Conservation (phyloP, 2,888 invertebrate species). For the Drosophila greeni region DNA sequence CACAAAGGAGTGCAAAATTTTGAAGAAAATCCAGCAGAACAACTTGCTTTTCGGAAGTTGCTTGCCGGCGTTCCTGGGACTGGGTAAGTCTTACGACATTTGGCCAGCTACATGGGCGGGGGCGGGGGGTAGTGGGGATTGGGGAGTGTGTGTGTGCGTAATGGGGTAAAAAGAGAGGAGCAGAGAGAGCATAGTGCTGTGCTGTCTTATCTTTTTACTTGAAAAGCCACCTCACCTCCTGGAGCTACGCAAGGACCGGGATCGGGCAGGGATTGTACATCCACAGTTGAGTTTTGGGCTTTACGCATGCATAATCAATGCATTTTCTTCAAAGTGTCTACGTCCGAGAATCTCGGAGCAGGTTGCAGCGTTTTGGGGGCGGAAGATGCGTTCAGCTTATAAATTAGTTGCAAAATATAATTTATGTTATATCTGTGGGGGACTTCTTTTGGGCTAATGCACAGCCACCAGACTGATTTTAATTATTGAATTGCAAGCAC, state of each 20-base stretch:
- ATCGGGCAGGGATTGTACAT: slow-evolving; percentile 12
- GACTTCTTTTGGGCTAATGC: slow-evolving; percentile 12
- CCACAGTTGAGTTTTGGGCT: slow-evolving; percentile 53
- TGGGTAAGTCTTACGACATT: slow-evolving; percentile 66
- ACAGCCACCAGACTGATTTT: background rate
- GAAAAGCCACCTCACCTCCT: slow-evolving; percentile 50
- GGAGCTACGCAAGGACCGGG: slow-evolving; percentile 25
- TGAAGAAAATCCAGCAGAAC: slow-evolving; percentile 62
- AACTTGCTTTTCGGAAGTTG: slow-evolving; percentile 25
- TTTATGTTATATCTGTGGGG: slow-evolving; percentile 33
- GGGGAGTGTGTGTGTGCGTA: background rate
- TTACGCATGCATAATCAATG: slow-evolving; percentile 74
- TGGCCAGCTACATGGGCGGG: slow-evolving; percentile 1
- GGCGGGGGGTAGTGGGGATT: background rate
- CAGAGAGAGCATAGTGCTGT: slow-evolving; percentile 51
- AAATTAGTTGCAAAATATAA: slow-evolving; percentile 69
- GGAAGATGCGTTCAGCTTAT: slow-evolving; percentile 24
- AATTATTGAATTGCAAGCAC: background rate
- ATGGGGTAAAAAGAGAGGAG: slow-evolving; percentile 10
- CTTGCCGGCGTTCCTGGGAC: slow-evolving; percentile 26
- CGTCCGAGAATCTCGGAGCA: slow-evolving; percentile 6
- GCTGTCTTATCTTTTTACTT: slow-evolving; percentile 70
- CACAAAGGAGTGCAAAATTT: slow-evolving; percentile 56
- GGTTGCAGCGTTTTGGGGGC: background rate
- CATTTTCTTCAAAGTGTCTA: slow-evolving; percentile 54